Base-by-base conservation (phyloP, 1,140 invertebrate species). In the Rhagoletis zephyria region DNA sequence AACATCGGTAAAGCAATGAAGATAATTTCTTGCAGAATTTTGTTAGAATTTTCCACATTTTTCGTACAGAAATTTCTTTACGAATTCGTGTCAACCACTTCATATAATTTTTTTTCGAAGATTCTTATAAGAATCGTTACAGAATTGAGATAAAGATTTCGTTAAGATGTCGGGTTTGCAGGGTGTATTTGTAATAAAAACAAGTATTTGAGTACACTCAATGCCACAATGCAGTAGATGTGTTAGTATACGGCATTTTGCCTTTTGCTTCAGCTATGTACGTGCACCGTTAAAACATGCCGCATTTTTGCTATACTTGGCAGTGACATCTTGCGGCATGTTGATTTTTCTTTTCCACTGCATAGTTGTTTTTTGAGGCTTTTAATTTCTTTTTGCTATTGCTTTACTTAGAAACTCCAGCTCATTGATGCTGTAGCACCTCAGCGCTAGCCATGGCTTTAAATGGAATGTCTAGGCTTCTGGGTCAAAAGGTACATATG, bases 281-380 rank as follows among this genome's bases (percentile, higher is more conserved):
- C 45, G 74, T 81, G 48, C 74, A 81, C 48, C 74, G 74, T 81
- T 81, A 81, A 74, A 81, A 81, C 74, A 81, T 59, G 74, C 74
- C 74, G 74, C 74, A 81, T 81, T 59, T 81, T 81, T 59, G 74
- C 74, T 81, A 81, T 56, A 81, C 74, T 81, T 59, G 74, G 74
- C 74, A 81, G 74, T 59, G 74, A 81, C 74, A 81, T 81, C 19
- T 56, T 56, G 74, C n/a, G 7, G 70, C 45, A 48, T 10, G 74
- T 81, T 51, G 6, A 56, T 81, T 81, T 81, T 81, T 42, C 30
- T 67, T 81, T 56, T 59, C 74, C n/a, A 1, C 48, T 19, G n/a
- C 19, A 48, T 74, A 4, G 64, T 67, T 67, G 9, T 74, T 74
- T 56, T 56, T 10, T 56, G 30, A 19, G 48, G 1, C n/a, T 56